Evolutionary conservation across 2,113 vertebrate genomes (phyloP).

Genomic region (Gymnocephalus cernua): DNA sequence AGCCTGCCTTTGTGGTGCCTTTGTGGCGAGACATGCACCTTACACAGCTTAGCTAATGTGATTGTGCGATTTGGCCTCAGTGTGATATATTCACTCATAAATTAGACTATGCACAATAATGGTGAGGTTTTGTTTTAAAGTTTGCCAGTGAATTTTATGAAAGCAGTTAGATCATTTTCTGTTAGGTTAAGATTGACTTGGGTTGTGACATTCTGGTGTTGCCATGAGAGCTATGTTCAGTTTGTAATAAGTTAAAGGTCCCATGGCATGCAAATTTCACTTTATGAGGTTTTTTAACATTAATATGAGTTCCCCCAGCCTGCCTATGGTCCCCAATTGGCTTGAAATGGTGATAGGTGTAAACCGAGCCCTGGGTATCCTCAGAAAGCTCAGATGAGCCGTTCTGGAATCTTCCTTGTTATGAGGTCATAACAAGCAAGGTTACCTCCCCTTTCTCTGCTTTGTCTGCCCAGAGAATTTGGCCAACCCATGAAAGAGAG

Average conservation of each 20-base stretch:
- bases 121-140: background rate
- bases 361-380: no score
- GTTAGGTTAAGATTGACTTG: background rate
- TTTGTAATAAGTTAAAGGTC: conserved; percentile 3
- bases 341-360: no score
- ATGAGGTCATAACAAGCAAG: no score
- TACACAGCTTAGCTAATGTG: conserved; percentile 55
- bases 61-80: conserved; percentile 42
- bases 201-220: background rate
- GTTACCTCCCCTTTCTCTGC: no score
- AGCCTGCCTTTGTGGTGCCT: conserved; percentile 61
- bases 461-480: no score
- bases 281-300: no score
- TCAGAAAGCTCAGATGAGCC: no score
- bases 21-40: conserved; percentile 46
- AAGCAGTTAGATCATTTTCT: background rate
- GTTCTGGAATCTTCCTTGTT: no score
- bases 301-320: no score
- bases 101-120: background rate
- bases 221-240: background rate
- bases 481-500: no score
- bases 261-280: no score
- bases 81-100: conserved; percentile 19
- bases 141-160: background rate
- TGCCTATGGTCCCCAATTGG: no score